Evolutionary conservation across 1,140 invertebrate genomes (phyloP).

Genomic region (Calosoma granatense): DNA sequence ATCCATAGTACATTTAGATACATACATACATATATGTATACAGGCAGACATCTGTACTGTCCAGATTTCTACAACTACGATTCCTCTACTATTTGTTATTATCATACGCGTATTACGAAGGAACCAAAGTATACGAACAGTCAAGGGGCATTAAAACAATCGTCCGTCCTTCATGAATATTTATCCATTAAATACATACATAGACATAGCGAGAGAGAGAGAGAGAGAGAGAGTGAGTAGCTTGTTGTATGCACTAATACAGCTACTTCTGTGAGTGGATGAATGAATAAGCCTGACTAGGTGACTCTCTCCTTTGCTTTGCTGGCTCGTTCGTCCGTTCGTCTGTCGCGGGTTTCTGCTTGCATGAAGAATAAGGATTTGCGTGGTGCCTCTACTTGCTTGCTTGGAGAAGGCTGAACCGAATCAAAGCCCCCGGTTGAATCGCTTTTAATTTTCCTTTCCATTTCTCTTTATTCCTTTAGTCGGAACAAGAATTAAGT

Average conservation of each 20-base stretch:
- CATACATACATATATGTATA: conserved; percentile 6
- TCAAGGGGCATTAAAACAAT: conserved; percentile 6
- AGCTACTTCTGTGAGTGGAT: conserved; percentile 9
- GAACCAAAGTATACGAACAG: no score
- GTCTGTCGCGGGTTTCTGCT: conserved; percentile 10
- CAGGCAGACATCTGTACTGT: background rate
- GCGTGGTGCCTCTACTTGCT: conserved; percentile 21
- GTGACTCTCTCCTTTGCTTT: conserved; percentile 1
- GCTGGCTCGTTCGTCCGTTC: no score
- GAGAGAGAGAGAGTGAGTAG: background rate
- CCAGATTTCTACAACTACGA: background rate
- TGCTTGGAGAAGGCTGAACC: conserved; percentile 28
- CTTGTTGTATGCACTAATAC: background rate
- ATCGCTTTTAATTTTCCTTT: conserved; percentile 40
- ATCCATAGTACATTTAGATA: background rate
- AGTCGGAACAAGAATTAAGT: conserved; percentile 39
- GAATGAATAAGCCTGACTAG: no score
- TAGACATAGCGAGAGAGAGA: background rate
- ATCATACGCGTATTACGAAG: background rate
- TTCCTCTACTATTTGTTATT: conserved; percentile 5
- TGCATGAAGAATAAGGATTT: conserved; percentile 25
- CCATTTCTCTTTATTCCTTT: conserved; percentile 40
- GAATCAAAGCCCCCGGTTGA: conserved; percentile 36
- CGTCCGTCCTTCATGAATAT: conserved; percentile 4
- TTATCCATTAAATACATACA: no score